Evolutionary conservation across 2,888 invertebrate species (phyloP).

Genomic region (Crepidodera aurea): DNA sequence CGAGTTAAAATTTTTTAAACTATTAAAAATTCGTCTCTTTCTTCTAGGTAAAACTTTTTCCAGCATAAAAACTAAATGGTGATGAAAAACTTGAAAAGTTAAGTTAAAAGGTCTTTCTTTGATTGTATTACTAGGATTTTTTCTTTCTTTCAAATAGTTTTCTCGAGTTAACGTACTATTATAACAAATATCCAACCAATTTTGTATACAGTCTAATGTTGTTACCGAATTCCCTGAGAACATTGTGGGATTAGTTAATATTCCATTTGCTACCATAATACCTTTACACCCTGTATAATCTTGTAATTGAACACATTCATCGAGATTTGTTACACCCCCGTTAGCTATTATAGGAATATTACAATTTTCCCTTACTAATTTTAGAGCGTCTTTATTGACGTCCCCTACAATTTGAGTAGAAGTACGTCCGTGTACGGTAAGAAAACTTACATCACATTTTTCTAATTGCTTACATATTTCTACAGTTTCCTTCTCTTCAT

Average conservation of each 20-base stretch:
- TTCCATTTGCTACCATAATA: conserved; percentile 92
- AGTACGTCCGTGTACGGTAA: conserved; percentile 94
- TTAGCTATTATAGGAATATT: conserved; percentile 89
- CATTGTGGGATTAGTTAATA: conserved; percentile 90
- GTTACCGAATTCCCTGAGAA: conserved; percentile 78
- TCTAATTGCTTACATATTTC: conserved; percentile 80
- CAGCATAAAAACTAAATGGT: conserved; percentile 96
- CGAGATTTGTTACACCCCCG: conserved; percentile 81
- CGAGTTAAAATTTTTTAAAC: conserved; percentile 71
- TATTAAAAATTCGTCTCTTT: conserved; percentile 81
- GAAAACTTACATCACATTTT: conserved; percentile 84
- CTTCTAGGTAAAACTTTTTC: conserved; percentile 79
- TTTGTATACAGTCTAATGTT: conserved; percentile 77
- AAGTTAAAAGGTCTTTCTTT: conserved; percentile 67
- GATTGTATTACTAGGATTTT: conserved; percentile 41
- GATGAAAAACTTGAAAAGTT: conserved; percentile 88
- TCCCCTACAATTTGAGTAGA: conserved; percentile 78
- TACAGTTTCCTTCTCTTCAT: conserved; percentile 76
- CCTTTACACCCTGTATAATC: conserved; percentile 77
- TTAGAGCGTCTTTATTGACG: conserved; percentile 75
- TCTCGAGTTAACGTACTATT: conserved; percentile 58
- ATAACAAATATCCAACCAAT: conserved; percentile 80
- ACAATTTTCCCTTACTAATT: conserved; percentile 74
- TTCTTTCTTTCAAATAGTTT: conserved; percentile 36
- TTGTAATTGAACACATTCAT: conserved; percentile 75